Evolutionary conservation across 2,113 vertebrate genomes (phyloP), one percentile per base, ranked within the genome.

Genomic region (Tyto alba): DNA sequence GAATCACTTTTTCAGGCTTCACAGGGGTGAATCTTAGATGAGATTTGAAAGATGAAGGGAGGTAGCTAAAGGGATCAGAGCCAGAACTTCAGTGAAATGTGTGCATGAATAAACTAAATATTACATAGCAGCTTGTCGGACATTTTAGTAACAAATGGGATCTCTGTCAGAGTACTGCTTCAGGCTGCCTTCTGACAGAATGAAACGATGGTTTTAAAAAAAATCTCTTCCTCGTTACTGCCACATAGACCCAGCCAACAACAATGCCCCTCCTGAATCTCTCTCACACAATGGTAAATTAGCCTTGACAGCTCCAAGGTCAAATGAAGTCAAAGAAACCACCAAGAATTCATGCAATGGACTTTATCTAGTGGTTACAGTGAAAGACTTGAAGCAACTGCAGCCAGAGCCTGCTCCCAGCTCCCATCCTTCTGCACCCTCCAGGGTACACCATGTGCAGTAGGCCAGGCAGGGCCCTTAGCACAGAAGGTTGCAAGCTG

Each of bases 201-300:
- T 9, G 45, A 69, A 85, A 71, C 36, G 83, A 22, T 3, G 2
- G 16, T 29, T 75, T 75, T 7, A 56, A 71, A 89, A 64, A 62
- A 56, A 52, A 30, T 14, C 40, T n/a, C 38, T 36, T 87, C 38
- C 45, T 83, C 10, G 0, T 82, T 84, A 29, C 11, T 32, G 63
- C 71, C 72, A 9, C 0, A 0, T 8, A 69, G 29, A 53, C 13
- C 16, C 32, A 17, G 36, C 16, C 63, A 8, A 36, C 52, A 45
- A 4, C 4, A 9, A 15, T 23, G 3, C 34, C 21, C 16, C 11
- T 67, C 66, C 27, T 11, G 0, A 87, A 45, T 32, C 53, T 69
- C 47, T 36, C 45, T 75, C 43, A 18, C 45, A 9, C 0, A 0
- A 9, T 22, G 20, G 11, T 41, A 29, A 75, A 81, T 71, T 23